These are phyloP conservation scores for Idaea aversata DNA, from an alignment of 2,888 invertebrate species.

Conservation along the genomic window DNA sequence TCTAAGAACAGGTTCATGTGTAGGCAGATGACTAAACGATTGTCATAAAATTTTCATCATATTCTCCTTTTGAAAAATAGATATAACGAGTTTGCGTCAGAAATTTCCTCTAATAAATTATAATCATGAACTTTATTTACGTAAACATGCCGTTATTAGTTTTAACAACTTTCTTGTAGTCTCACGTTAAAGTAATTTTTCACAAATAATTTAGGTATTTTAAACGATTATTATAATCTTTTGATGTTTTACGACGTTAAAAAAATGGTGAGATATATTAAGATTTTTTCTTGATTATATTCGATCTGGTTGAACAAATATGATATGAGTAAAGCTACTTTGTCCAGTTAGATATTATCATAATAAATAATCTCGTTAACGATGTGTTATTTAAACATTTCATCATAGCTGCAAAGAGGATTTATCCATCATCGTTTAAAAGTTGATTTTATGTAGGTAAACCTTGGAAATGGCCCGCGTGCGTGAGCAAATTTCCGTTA, in stretches of 20 bases:
- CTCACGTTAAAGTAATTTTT: conserved; percentile 41
- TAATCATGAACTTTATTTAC: conserved; percentile 28
- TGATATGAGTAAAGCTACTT: background rate
- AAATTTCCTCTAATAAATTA: conserved; percentile 51
- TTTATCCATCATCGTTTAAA: background rate
- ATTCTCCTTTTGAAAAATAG: conserved; percentile 46
- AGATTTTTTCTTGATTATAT: conserved; percentile 4
- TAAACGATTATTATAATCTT: conserved; percentile 23
- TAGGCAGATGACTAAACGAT: conserved; percentile 37
- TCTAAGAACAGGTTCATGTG: conserved; percentile 13
- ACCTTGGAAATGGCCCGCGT: background rate
- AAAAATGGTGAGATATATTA: conserved; percentile 6
- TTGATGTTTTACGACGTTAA: conserved; percentile 18
- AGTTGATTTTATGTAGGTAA: conserved; percentile 3
- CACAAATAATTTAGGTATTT: conserved; percentile 26
- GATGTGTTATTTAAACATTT: background rate
- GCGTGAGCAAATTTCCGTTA: background rate
- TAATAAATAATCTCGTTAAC: background rate
- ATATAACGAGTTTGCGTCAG: conserved; percentile 61
- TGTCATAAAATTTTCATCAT: conserved; percentile 53
- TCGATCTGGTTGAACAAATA: conserved; percentile 1
- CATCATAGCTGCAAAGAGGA: background rate
- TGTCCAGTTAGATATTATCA: background rate
- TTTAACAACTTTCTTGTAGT: conserved; percentile 52
- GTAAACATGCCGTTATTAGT: conserved; percentile 45